Evolutionary conservation across 2,797 vertebrate species (phyloP).

Genomic region (Tangara arthus): DNA sequence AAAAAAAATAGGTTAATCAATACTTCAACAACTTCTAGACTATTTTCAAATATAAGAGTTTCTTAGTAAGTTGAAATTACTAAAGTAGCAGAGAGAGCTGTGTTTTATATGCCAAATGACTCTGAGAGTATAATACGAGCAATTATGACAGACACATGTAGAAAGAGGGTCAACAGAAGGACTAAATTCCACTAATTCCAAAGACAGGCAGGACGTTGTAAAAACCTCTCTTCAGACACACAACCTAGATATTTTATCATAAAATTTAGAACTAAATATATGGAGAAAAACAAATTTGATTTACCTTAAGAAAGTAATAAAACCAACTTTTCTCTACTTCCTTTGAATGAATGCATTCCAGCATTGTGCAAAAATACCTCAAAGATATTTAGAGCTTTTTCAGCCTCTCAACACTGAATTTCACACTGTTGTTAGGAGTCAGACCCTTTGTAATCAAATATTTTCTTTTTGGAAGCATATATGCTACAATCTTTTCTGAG

Average conservation of each 20-base stretch:
- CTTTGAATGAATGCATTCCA: not conserved
- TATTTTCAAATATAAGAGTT: not conserved
- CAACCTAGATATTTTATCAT: not conserved
- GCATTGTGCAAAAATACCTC: not conserved
- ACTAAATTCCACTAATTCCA: not conserved
- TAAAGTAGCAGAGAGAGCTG: not conserved
- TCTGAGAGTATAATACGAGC: rapidly evolving
- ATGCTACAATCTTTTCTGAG: not conserved
- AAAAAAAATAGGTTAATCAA: not conserved
- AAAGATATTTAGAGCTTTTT: not conserved
- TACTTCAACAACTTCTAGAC: not conserved
- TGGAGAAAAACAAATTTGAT: not conserved
- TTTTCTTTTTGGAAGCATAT: not conserved
- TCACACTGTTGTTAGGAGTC: not conserved
- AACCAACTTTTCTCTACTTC: not conserved
- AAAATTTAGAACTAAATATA: not conserved
- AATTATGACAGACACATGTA: not conserved
- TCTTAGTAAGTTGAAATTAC: not conserved
- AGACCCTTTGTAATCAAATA: not conserved
- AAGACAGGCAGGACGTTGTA: not conserved
- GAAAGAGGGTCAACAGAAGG: not conserved
- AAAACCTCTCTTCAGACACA: not conserved
- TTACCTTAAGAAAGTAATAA: not conserved
- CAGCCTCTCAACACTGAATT: not conserved
- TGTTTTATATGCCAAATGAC: not conserved